Conservation (phyloP, 2,113 vertebrate genomes). For the Axis porcinus region DNA sequence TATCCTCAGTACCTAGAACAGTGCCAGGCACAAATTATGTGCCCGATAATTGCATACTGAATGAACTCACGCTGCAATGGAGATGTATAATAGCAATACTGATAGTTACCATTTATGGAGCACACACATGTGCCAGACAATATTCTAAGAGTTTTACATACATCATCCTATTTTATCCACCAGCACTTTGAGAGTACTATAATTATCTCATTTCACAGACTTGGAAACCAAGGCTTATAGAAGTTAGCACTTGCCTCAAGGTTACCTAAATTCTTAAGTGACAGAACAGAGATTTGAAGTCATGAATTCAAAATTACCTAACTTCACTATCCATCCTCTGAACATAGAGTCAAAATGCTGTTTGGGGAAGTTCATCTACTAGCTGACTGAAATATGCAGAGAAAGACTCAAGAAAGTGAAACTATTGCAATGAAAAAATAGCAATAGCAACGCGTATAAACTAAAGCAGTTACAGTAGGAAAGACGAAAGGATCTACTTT, state of each 20-base stretch:
- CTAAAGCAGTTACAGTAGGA: neutral
- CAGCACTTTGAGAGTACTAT: neutral
- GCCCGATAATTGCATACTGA: neutral
- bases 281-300: neutral
- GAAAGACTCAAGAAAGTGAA: neutral
- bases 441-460: accelerated
- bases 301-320: neutral
- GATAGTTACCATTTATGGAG: neutral
- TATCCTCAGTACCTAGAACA: neutral
- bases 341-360: neutral
- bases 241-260: neutral
- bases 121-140: neutral
- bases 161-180: neutral
- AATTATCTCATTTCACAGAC: neutral
- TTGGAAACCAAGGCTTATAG: neutral
- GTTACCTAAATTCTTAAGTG: neutral
- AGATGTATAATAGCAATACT: neutral
- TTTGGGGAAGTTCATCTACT: neutral
- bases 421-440: neutral
- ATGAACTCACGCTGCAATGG: neutral
- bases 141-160: neutral
- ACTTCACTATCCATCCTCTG: neutral
- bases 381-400: neutral
- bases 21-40: neutral
- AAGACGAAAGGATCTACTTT: neutral